Base-by-base conservation (phyloP, 1,140 invertebrate species). In the Campoletis sonorensis region DNA sequence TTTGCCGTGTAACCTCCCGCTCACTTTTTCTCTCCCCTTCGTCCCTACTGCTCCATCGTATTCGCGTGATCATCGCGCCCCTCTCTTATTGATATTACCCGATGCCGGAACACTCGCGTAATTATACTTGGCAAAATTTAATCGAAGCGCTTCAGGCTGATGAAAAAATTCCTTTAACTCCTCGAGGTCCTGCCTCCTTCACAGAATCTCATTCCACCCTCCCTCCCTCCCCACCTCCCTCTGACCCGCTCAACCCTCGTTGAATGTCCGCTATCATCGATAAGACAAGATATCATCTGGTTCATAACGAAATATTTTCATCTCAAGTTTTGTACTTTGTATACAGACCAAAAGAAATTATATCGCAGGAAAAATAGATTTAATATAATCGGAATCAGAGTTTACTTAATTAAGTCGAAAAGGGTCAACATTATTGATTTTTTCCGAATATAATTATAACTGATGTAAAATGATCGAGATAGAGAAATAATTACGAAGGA, bases 121-220 rank as follows among this genome's bases (percentile, higher is more conserved):
- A 91, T 91, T 91, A 45, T 45, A 91, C 89, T 89, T 85, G 87
- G 85, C 87, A 84, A 86, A 87, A 90, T 90, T 90, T 87, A 89
- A 91, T 90, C 88, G 87, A 82, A 40, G 58, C 84, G 86, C 85
- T 82, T 70, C 83, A 76, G 77, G 85, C 83, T 87, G 86, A 90
- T 90, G 89, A 90, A 54, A 91, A 91, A 89, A 91, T 90, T 86
- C 85, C 84, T 86, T 84, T 23, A 15, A 37, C 75, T 30, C 49
- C 45, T 58, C 58, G 23, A 4, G 30, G 68, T 33, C 49, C 49
- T 58, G 72, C 23, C 49, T 33, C 26, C 49, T 75, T 21, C 23
- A 5, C 58, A 4, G n/a, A n/a, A 27, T 64, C 23, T 64, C 26
- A 45, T 45, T 37, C 37, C 58, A 21, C 4, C 23, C 18, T 54